These are phyloP conservation scores for Drosophila bifasciata DNA, from an alignment of 1,140 invertebrate species.

Conservation along the genomic window DNA sequence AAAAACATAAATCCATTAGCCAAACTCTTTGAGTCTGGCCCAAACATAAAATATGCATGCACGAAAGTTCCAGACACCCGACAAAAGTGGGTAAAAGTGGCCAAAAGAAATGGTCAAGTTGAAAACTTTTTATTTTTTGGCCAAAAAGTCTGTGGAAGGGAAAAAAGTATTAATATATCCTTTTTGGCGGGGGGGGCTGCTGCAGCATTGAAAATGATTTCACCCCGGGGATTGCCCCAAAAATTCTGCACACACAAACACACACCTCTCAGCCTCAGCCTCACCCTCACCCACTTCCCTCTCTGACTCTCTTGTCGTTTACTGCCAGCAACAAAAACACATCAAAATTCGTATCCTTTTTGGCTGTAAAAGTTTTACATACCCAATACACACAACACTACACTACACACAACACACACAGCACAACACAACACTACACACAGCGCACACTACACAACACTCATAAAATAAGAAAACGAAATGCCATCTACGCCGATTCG, in stretches of 20 bases:
- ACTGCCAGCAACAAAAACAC: conserved; percentile 37
- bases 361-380: conserved; percentile 57
- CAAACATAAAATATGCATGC: conserved; percentile 68
- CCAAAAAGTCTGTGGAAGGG: conserved; percentile 42
- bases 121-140: conserved; percentile 47
- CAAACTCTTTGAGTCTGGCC: conserved; percentile 12
- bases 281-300: too few relatives aligned
- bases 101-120: conserved; percentile 67
- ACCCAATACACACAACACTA: conserved; percentile 27
- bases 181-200: conserved; percentile 47
- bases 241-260: conserved; percentile 50
- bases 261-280: too few relatives aligned
- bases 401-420: not conserved
- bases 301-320: conserved; percentile 1
- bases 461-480: conserved; percentile 6
- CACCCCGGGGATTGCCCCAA: conserved; percentile 49
- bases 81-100: conserved; percentile 8
- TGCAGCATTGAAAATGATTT: conserved; percentile 68
- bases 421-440: too few relatives aligned
- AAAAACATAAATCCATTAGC: conserved; percentile 66
- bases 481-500: conserved; percentile 2
- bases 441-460: too few relatives aligned
- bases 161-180: conserved; percentile 78
- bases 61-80: conserved; percentile 48
- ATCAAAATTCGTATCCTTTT: conserved; percentile 71